These are phyloP conservation scores for Hipposideros larvatus DNA, from an alignment of 2,797 vertebrate species.

Conservation along the genomic window DNA sequence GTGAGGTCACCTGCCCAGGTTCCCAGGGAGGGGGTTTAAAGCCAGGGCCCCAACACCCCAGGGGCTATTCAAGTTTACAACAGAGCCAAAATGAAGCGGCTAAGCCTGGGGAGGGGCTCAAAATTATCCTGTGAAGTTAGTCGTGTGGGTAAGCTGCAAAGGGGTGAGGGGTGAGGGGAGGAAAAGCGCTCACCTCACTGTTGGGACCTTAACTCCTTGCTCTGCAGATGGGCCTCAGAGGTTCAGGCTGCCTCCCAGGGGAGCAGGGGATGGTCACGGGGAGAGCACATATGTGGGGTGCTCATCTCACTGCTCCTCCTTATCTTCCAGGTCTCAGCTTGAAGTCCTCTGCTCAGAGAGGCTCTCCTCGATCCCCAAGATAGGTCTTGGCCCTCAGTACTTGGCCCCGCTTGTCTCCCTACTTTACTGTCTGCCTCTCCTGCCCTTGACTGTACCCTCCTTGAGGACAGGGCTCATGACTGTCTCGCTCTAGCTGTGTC, in stretches of 20 bases:
- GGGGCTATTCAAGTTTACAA: not conserved
- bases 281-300: not conserved
- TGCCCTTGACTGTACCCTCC: not conserved
- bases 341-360: not conserved
- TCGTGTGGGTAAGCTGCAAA: not conserved
- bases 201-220: not conserved
- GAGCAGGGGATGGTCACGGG: not conserved
- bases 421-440: not conserved
- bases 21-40: not conserved
- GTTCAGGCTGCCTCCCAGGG: not conserved
- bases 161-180: fast-evolving
- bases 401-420: not conserved
- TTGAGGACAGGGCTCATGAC: not conserved
- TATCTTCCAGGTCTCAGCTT: not conserved
- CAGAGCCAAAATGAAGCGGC: not conserved
- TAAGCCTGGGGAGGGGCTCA: not conserved
- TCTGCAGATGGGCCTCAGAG: not conserved
- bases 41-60: not conserved
- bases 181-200: not conserved
- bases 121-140: not conserved
- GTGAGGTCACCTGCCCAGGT: not conserved
- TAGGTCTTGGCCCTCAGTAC: not conserved
- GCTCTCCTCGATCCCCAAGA: not conserved
- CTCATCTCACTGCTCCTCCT: not conserved
- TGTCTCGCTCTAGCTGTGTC: not conserved